These are phyloP conservation scores for Hydropotes inermis DNA, from an alignment of 2,113 vertebrate species.

Conservation along the genomic window DNA sequence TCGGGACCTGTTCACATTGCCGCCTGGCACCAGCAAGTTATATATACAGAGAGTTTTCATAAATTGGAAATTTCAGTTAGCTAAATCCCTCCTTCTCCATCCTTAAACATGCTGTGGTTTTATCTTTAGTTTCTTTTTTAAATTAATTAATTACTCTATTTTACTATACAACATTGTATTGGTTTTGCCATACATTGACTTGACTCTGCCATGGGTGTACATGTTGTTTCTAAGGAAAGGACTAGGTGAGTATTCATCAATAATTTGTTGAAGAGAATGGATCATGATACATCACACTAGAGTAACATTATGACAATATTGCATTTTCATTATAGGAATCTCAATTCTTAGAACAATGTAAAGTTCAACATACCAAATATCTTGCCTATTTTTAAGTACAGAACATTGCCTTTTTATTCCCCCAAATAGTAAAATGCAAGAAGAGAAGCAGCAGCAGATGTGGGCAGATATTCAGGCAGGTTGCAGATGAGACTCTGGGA, in stretches of 20 bases:
- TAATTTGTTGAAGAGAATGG: not conserved
- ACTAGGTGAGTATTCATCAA: not conserved
- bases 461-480: not conserved
- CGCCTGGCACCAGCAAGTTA: too few species aligned
- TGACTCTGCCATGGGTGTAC: too few species aligned
- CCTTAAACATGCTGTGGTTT: not conserved
- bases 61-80: not conserved
- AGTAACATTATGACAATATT: not conserved
- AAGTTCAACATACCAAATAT: not conserved
- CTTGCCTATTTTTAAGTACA: not conserved
- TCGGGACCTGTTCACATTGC: too few species aligned
- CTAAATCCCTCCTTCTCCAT: not conserved
- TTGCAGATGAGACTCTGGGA: not conserved
- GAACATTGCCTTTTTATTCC: not conserved
- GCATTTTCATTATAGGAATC: not conserved
- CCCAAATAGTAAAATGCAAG: not conserved
- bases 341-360: not conserved
- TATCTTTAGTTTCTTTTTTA: not conserved
- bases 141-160: too few species aligned
- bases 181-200: too few species aligned
- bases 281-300: not conserved
- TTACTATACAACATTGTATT: too few species aligned
- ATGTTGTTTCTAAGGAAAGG: not conserved
- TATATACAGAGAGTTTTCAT: not conserved
- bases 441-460: not conserved